Conservation (phyloP, 2,113 vertebrate genomes). For the Rhipidura dahli region DNA sequence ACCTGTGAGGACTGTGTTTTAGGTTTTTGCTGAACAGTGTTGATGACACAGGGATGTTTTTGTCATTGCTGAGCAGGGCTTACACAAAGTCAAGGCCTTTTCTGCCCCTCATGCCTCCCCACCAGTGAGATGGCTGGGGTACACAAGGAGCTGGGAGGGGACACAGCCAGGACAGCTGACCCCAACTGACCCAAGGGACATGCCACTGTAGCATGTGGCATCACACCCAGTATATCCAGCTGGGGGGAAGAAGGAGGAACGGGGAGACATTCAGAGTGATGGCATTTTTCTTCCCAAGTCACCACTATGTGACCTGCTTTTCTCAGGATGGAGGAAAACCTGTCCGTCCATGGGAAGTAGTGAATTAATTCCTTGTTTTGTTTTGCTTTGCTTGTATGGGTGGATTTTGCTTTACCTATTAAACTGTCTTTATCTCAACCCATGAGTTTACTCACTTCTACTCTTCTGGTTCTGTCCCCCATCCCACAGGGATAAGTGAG, state of each 20-base stretch:
- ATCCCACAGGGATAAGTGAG: not conserved
- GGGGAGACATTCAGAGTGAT: too few relatives aligned
- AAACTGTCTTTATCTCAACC: not conserved
- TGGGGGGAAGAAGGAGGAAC: not conserved
- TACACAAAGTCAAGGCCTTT: not conserved
- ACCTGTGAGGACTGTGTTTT: not conserved
- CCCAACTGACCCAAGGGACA: not conserved
- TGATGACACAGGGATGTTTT: not conserved
- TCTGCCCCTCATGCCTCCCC: not conserved
- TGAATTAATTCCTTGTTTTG: not conserved
- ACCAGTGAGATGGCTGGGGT: not conserved
- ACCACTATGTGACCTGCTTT: not conserved
- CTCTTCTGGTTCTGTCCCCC: not conserved
- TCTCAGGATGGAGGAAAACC: not conserved
- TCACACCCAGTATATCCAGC: not conserved
- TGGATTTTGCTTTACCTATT: not conserved
- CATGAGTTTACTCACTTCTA: not conserved
- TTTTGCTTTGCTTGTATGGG: not conserved
- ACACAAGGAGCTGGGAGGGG: not conserved
- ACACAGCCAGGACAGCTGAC: not conserved
- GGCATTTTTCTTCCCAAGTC: not conserved
- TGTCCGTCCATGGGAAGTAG: not conserved
- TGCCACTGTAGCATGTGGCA: not conserved
- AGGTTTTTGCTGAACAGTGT: not conserved
- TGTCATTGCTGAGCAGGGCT: not conserved